phyloP scores from a whole-genome alignment of 2,888 invertebrate genomes.

The Pheosia gnoma region DNA sequence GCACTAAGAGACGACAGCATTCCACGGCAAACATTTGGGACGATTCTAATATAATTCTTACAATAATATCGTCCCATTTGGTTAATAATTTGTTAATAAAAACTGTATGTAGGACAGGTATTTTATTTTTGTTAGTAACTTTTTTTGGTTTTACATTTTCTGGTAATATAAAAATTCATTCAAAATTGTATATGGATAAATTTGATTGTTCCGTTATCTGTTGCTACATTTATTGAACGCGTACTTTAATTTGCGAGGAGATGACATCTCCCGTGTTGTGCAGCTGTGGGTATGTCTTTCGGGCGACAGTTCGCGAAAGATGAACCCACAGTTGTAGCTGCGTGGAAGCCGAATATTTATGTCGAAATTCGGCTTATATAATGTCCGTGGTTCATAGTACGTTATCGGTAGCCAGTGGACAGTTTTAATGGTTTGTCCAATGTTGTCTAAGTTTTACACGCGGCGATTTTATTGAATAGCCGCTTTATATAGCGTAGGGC shows the following conservation, averaged over 20 bases:
- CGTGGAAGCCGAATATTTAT: conserved; percentile 29
- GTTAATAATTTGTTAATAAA: conserved; percentile 79
- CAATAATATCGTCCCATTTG: conserved; percentile 82
- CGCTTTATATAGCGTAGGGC: conserved; percentile 68
- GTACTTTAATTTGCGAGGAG: conserved; percentile 43
- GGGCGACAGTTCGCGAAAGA: conserved; percentile 28
- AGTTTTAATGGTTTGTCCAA: conserved; percentile 69
- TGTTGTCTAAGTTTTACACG: conserved; percentile 70
- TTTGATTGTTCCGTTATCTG: conserved; percentile 57
- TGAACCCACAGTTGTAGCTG: conserved; percentile 31
- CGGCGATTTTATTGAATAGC: conserved; percentile 82
- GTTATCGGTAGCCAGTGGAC: conserved; percentile 55
- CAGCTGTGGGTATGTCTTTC: conserved; percentile 45
- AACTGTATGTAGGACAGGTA: conserved; percentile 71
- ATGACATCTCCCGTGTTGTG: conserved; percentile 34
- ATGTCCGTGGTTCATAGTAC: conserved; percentile 39
- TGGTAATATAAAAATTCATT: conserved; percentile 56
- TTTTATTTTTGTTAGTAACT: conserved; percentile 74
- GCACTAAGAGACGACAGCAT: conserved; percentile 56
- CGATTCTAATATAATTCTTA: conserved; percentile 84
- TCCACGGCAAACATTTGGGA: conserved; percentile 68
- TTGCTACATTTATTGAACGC: conserved; percentile 50
- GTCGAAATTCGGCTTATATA: conserved; percentile 41
- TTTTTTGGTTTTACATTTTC: conserved; percentile 68
- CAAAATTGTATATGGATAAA: conserved; percentile 55